Evolutionary conservation across 2,888 invertebrate genomes (phyloP).

Genomic region (Chromoteleia sp.): DNA sequence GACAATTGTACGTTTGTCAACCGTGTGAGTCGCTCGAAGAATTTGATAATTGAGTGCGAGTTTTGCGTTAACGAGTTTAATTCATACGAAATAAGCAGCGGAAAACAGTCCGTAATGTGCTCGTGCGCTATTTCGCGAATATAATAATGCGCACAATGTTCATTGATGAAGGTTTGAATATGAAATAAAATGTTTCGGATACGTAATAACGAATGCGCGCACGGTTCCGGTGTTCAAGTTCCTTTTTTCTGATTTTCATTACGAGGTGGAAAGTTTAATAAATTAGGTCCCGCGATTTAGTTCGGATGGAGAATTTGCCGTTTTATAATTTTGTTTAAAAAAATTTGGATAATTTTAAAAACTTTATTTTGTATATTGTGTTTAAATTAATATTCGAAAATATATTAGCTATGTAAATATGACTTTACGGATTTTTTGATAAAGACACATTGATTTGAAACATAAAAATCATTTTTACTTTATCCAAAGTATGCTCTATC

Average conservation of each 20-base stretch:
- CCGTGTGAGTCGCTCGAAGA: conserved; percentile 5
- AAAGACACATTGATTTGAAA: too few species aligned
- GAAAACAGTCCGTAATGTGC: conserved; percentile 19
- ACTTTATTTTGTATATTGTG: too few species aligned
- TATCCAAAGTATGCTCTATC: too few species aligned
- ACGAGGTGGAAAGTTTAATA: too few species aligned
- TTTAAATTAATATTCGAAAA: too few species aligned
- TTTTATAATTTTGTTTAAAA: too few species aligned
- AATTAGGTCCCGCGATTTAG: too few species aligned
- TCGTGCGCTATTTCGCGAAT: conserved; percentile 25
- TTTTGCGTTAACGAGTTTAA: conserved; percentile 50
- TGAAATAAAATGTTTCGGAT: conserved; percentile 33
- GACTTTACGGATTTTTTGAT: too few species aligned
- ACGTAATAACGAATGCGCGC: conserved; percentile 7
- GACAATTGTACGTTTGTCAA: conserved; percentile 27
- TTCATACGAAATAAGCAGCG: conserved; percentile 44
- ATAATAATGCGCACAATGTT: conserved; percentile 36
- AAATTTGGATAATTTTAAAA: too few species aligned
- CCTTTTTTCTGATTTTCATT: not conserved
- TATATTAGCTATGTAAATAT: too few species aligned
- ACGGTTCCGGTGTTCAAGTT: not conserved
- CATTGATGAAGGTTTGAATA: conserved; percentile 22
- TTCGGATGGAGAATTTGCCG: too few species aligned
- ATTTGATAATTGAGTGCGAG: conserved; percentile 36
- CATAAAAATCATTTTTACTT: too few species aligned